Evolutionary conservation across 2,113 vertebrate species (phyloP).

Genomic region (Leucopsar rothschildi): DNA sequence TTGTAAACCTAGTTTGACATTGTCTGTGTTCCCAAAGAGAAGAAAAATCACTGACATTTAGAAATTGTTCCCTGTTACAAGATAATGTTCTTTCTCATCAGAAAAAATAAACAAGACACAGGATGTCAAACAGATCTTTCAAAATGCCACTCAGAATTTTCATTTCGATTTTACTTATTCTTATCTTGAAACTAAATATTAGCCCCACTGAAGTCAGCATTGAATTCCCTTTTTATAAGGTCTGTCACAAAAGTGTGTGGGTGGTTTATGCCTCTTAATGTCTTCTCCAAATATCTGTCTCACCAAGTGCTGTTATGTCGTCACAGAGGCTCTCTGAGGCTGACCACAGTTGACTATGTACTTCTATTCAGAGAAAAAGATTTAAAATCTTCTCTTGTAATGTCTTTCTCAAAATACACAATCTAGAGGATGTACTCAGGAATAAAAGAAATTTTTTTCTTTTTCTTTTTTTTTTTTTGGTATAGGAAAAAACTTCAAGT

Average conservation of each 20-base stretch:
- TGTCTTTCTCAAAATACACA: neutral
- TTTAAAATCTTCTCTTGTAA: neutral
- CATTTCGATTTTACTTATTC: conserved; percentile 37
- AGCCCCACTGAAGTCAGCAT: neutral
- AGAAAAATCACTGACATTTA: conserved; percentile 53
- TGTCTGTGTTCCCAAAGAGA: neutral
- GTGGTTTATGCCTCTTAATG: neutral
- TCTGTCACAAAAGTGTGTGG: neutral
- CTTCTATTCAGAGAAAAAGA: neutral
- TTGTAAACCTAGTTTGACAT: conserved; percentile 6
- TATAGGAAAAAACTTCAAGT: neutral
- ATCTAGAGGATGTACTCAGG: neutral
- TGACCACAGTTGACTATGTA: neutral
- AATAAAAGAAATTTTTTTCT: neutral
- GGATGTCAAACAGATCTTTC: conserved; percentile 49
- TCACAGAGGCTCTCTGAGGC: neutral
- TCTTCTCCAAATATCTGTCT: neutral
- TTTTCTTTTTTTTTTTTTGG: no score
- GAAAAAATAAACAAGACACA: conserved; percentile 44
- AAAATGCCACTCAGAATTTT: conserved; percentile 52
- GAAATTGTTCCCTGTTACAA: conserved; percentile 34
- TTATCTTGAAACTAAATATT: conserved; percentile 23
- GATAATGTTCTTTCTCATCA: conserved; percentile 42
- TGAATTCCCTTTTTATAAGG: neutral
- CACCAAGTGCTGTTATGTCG: neutral